phyloP scores from a whole-genome alignment of 2,113 vertebrate genomes.

The Hassar affinis region DNA sequence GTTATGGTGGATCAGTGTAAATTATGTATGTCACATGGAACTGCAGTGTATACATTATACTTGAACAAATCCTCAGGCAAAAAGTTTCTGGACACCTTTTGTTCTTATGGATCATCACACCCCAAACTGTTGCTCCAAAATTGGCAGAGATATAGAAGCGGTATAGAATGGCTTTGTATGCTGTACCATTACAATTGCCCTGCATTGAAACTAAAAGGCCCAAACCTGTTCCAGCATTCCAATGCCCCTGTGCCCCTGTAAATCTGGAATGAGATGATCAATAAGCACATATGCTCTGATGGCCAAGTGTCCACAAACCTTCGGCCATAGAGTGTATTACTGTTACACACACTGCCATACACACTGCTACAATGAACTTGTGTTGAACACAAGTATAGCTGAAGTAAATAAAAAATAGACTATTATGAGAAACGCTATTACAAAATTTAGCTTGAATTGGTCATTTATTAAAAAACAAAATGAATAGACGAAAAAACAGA shows the following conservation, averaged over 20 bases:
- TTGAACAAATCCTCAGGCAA: neutral
- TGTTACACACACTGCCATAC: neutral
- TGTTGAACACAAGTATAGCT: no score
- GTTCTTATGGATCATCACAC: neutral
- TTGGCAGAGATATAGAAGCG: fast-evolving
- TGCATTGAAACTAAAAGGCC: no score
- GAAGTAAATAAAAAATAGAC: no score
- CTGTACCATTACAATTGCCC: neutral
- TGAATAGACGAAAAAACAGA: neutral
- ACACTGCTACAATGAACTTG: no score
- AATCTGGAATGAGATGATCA: neutral
- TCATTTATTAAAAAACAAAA: no score
- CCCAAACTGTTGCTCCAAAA: neutral
- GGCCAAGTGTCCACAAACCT: no score
- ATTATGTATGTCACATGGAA: neutral
- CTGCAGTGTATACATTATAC: neutral
- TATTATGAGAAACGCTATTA: neutral
- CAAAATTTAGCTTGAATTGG: neutral
- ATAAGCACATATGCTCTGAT: no score
- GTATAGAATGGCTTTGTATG: neutral
- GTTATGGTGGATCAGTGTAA: no score
- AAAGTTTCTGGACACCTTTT: neutral
- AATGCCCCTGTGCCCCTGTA: neutral
- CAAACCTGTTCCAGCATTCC: no score
- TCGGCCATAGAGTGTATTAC: neutral